Evolutionary conservation across 2,113 vertebrate species (phyloP), one percentile per base, ranked within the genome.

Genomic region (Coptodon bakossiorum): DNA sequence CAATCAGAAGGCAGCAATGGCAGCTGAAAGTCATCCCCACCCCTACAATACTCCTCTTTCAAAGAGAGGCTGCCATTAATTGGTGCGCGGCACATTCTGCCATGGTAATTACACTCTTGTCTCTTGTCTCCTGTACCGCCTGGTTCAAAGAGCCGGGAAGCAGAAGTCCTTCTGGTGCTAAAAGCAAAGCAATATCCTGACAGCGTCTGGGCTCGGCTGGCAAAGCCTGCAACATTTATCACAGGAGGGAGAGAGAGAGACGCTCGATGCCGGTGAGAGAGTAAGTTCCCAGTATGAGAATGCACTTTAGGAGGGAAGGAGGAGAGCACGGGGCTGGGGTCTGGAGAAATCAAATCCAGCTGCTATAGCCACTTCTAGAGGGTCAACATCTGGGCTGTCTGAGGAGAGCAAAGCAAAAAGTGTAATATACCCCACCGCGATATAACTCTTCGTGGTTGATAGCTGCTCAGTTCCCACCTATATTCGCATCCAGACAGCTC

Each of bases 141-240:
- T 76, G 79, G 85, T 91, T 91, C 89, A 93, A 90, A 94, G 90
- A 93, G 90, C 87, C 11, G 61, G 90, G 86, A 88, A 91, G 81
- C 90, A 86, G 93, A 94, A 94, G 92, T 94, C 90, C 87, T 94
- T 88, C 86, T 91, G 86, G 86, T 95, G 88, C 93, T 95, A 92
- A 96, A 96, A 95, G 92, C 91, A 81, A 59, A 89, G 92, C 93
- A 95, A 95, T 96, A 95, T 95, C 94, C 94, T 94, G 92, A 95
- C 93, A 91, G 85, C 85, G 92, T 93, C 91, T 93, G 89, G 90
- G 89, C 94, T 87, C 83, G 81, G 87, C 89, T 89, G 91, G 91
- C 81, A 68, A 90, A 91, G 91, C 81, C 92, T 95, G 90, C 90
- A 93, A 93, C 96, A 95, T 95, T 95, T 96, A 94, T 95, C 86